These are phyloP conservation scores for Orgyia antiqua DNA, from an alignment of 2,888 invertebrate species.

Conservation along the genomic window DNA sequence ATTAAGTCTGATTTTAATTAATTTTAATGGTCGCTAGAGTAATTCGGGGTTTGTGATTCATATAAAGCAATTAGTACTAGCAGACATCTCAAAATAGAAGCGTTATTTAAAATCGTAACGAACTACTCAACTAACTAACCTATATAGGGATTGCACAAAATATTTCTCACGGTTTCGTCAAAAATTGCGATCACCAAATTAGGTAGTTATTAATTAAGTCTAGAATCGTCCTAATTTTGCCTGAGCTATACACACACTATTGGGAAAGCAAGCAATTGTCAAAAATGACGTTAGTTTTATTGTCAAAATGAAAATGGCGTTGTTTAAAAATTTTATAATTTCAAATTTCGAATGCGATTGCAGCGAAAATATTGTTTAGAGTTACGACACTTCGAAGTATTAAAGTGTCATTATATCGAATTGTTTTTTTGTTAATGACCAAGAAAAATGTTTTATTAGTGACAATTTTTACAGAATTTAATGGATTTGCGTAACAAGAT, in stretches of 20 bases:
- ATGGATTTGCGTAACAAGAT: too few relatives aligned
- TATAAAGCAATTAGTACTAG: too few relatives aligned
- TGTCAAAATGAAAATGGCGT: background rate
- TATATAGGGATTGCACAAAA: slow-evolving; percentile 18
- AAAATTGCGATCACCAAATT: slow-evolving; percentile 25
- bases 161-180: slow-evolving; percentile 16
- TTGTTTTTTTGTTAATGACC: too few relatives aligned
- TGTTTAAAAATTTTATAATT: too few relatives aligned
- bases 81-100: too few relatives aligned
- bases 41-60: too few relatives aligned
- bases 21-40: too few relatives aligned
- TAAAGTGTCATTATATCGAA: background rate
- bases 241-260: slow-evolving; percentile 11
- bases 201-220: background rate
- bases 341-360: slow-evolving; percentile 4
- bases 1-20: too few relatives aligned
- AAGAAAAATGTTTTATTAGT: too few relatives aligned
- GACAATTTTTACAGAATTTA: too few relatives aligned
- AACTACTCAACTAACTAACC: slow-evolving; percentile 11
- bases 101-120: background rate
- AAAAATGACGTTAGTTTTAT: background rate
- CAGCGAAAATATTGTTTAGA: slow-evolving; percentile 15
- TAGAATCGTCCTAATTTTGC: slow-evolving; percentile 20
- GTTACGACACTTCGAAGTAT: background rate
- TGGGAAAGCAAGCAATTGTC: slow-evolving; percentile 9